Evolutionary conservation across 2,797 vertebrate genomes (phyloP).

Genomic region (Epinephelus awoara): DNA sequence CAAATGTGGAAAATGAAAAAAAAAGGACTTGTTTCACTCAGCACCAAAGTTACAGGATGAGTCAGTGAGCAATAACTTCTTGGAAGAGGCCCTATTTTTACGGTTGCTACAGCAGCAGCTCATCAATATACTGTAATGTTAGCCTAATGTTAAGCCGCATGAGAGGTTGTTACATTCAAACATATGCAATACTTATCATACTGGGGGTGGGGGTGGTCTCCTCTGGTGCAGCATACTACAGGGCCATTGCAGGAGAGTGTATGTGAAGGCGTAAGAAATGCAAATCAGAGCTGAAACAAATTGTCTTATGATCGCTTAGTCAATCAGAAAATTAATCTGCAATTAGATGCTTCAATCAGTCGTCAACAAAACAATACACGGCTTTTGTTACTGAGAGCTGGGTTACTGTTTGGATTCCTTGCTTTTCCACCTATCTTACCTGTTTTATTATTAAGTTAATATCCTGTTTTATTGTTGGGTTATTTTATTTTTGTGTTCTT

Average conservation of each 20-base stretch:
- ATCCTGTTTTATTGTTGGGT: background rate
- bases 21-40: background rate
- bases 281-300: background rate
- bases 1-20: background rate
- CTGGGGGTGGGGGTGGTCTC: background rate
- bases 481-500: background rate
- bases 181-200: background rate
- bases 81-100: conserved; percentile 4
- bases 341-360: background rate
- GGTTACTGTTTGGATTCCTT: background rate
- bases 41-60: background rate
- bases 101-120: conserved; percentile 37
- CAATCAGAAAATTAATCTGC: background rate
- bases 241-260: background rate
- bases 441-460: background rate
- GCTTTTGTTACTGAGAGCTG: no score
- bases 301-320: background rate
- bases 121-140: conserved; percentile 31
- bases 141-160: conserved; percentile 33
- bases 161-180: conserved; percentile 11
- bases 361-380: no score
- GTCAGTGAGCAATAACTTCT: background rate
- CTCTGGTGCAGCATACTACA: background rate
- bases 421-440: background rate
- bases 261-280: background rate